phyloP scores from a whole-genome alignment of 2,888 invertebrate genomes.

The Julus scanicus region DNA sequence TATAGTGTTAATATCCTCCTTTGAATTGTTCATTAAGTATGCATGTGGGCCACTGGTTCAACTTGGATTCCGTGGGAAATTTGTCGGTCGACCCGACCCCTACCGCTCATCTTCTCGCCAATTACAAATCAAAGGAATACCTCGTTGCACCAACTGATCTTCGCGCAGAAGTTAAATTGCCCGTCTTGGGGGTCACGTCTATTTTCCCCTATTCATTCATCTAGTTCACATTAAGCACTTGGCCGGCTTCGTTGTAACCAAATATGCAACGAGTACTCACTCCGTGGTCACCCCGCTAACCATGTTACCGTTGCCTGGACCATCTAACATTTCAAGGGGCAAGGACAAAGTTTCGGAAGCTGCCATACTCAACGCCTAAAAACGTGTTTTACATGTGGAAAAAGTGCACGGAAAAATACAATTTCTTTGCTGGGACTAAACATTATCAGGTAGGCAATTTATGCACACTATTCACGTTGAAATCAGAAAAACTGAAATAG shows the following conservation, averaged over 20 bases:
- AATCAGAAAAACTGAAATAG: background rate
- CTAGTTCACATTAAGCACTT: constrained; percentile 33
- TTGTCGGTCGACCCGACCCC: constrained; percentile 33
- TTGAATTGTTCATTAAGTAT: background rate
- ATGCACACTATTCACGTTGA: background rate
- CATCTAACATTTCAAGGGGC: background rate
- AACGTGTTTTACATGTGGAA: background rate
- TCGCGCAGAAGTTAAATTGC: constrained; percentile 18
- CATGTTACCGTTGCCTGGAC: constrained; percentile 26
- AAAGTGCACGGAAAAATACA: background rate
- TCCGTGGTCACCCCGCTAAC: constrained; percentile 25
- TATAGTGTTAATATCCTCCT: background rate
- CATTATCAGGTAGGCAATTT: background rate
- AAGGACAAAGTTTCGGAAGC: background rate
- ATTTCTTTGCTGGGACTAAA: background rate
- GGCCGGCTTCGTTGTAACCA: constrained; percentile 21
- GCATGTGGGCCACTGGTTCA: constrained; percentile 28
- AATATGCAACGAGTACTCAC: constrained; percentile 25
- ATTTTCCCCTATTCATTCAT: constrained; percentile 33
- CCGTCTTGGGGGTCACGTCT: constrained; percentile 33
- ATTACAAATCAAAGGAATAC: constrained; percentile 17
- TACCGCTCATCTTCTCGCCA: constrained; percentile 33
- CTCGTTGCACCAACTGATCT: constrained; percentile 26
- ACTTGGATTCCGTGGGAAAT: constrained; percentile 17
- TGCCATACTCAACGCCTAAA: background rate